Base-by-base conservation (phyloP, 2,888 invertebrate species). In the Parnassius glacialis region DNA sequence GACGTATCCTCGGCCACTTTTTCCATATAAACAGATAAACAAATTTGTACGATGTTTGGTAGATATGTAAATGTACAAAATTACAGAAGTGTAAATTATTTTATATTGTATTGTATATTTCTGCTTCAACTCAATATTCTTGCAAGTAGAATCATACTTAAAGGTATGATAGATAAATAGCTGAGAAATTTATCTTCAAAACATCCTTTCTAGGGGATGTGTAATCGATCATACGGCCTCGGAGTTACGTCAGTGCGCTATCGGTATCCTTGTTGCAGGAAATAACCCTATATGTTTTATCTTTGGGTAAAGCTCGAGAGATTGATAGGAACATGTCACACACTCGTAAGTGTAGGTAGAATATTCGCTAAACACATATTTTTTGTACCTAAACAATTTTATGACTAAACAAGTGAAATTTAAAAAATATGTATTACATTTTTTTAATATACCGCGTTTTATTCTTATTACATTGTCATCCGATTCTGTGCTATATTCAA, bases 251-350 rank as follows among this genome's bases (percentile, higher is more conserved):
- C 48, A 44, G 47, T 57, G 51, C 58, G 57, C 45, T 59, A 59
- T 54, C 57, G 56, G 20, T 16, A 34, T 45, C 47, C 59, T 43
- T 56, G 61, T 42, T 42, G 10, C 52, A 57, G 61, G 61, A 61
- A 61, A 61, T 61, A 61, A 61, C 61, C 57, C 61, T 48, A 43
- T 61, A 61, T 42, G 57, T 57, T 57, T 57, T 61, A 61, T 61
- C 61, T 57, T n/a, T 7, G 61, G 51, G 47, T 45, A 45, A 44
- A 34, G 51, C 42, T 50, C 44, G 50, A 12, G 42, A 61, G 55
- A 56, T 48, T 61, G 61, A 41, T 52, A 52, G 51, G 25, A 9
- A 20, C 1, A 45, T 45, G 12, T 45, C 16, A 16, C 16, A 16
- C 16, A 45, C 12, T 11, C 12, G 12, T 45, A 45, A 34, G 5